Evolutionary conservation across 2,888 invertebrate species (phyloP), one percentile per base, ranked within the genome.

Genomic region (Nephrotoma guestfalica): DNA sequence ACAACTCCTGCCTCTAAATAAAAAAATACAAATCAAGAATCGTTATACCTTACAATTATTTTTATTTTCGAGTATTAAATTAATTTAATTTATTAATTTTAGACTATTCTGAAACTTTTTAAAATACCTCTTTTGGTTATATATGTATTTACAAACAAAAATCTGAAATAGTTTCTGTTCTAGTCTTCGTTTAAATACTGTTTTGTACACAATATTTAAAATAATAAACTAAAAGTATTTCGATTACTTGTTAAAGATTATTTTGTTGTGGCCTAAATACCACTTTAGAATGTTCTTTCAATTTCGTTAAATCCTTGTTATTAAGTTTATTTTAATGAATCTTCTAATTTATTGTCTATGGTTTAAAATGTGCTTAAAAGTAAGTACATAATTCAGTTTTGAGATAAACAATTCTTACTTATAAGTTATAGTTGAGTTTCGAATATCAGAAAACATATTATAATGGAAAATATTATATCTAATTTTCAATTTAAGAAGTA

Each of bases 11-110:
- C 6, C 41, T 41, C 42, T 84, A 42, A 57, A 86, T n/a, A 84
- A 84, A 86, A n/a, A 86, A 30, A 45, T 15, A 83, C 18, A 71
- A 71, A 30, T 57, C 71, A 9, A 30, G 9, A 30, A 9, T 87
- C 40, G 45, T 45, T 41, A 11, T 30, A 41, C 40, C 30, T 45
- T 30, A 47, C 47, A 30, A 40, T 86, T 40, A 45, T 45, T 86
- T 30, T 86, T 43, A 40, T 47, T 85, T 41, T 42, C 43, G 4
- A 43, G 30, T 40, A 43, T 85, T 85, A 43, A 47, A 88, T 87
- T 30, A 88, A 88, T 86, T 57, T 86, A 57, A 87, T 47, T 87
- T 51, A 45, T 15, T 86, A 9, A 30, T 86, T 86, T 86, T 45
- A 85, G 43, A 86, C 40, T 45, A 43, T 86, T 45, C 43, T 40